Evolutionary conservation across 2,888 invertebrate species (phyloP).

Genomic region (Lomographa bimaculata): DNA sequence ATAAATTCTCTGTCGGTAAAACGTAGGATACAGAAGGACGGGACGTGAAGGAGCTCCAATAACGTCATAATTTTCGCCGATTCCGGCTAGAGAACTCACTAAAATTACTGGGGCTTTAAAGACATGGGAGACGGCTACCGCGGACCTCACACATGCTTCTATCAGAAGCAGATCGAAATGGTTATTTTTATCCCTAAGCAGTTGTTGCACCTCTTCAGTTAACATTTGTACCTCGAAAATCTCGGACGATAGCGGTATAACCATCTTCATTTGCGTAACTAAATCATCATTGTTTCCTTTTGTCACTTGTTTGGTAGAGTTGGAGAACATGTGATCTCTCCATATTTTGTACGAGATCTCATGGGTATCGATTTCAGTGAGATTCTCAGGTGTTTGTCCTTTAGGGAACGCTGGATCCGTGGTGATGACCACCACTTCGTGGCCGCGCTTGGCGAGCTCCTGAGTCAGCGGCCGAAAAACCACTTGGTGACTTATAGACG

Average conservation of each 20-base stretch:
- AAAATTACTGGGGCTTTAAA: slow-evolving; percentile 33
- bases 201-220: slow-evolving; percentile 19
- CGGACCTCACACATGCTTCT: slow-evolving; percentile 32
- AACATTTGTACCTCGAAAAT: slow-evolving; percentile 24
- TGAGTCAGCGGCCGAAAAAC: slow-evolving; percentile 44
- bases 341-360: slow-evolving; percentile 30
- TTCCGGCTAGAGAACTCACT: slow-evolving; percentile 27
- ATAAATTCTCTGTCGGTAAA: slow-evolving; percentile 12
- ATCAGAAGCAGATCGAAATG: slow-evolving; percentile 34
- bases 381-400: slow-evolving; percentile 35
- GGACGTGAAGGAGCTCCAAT: slow-evolving; percentile 20
- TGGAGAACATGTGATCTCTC: slow-evolving; percentile 10
- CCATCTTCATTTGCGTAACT: slow-evolving; percentile 13
- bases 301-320: slow-evolving; percentile 5
- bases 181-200: slow-evolving; percentile 15
- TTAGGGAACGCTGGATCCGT: slow-evolving; percentile 41
- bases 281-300: slow-evolving; percentile 10
- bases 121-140: slow-evolving; percentile 29
- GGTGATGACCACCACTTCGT: slow-evolving; percentile 52
- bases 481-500: slow-evolving; percentile 56
- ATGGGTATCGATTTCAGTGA: slow-evolving; percentile 49
- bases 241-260: slow-evolving; percentile 9
- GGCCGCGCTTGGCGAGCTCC: slow-evolving; percentile 52
- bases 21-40: slow-evolving; percentile 11
- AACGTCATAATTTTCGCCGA: slow-evolving; percentile 12